Conservation (phyloP, 2,113 vertebrate species). For the Upupa epops region DNA sequence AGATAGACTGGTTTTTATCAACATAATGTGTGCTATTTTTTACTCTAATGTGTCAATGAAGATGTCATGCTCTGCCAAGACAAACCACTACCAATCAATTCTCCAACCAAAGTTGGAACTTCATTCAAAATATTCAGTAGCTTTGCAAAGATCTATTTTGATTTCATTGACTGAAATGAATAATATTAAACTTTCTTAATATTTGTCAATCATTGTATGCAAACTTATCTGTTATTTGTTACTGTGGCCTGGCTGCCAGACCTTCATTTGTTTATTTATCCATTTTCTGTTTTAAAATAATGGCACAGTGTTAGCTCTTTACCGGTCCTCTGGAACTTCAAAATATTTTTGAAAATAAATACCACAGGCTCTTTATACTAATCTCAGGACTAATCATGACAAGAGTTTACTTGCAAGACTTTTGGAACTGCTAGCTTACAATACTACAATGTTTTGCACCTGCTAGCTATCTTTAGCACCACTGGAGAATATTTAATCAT, state of each 20-base stretch:
- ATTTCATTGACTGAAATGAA: background rate
- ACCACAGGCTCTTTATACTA: background rate
- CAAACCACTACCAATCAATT: background rate
- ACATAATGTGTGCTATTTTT: background rate
- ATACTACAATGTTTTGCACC: background rate
- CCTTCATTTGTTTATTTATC: background rate
- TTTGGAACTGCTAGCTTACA: background rate
- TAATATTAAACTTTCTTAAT: background rate
- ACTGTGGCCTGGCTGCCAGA: background rate
- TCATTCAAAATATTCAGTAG: background rate
- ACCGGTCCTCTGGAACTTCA: background rate
- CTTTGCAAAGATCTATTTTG: background rate
- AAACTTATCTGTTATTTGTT: background rate
- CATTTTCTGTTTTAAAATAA: background rate
- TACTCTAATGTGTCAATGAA: background rate
- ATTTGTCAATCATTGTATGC: background rate
- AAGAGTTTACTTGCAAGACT: background rate
- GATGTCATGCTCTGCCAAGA: background rate
- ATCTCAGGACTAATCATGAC: background rate
- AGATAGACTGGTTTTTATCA: background rate
- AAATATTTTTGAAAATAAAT: background rate
- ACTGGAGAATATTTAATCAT: background rate
- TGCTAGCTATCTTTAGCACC: background rate
- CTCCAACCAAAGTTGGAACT: background rate
- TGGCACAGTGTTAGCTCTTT: background rate